These are phyloP conservation scores for Helleia helle DNA, from an alignment of 2,888 invertebrate genomes.

Conservation along the genomic window DNA sequence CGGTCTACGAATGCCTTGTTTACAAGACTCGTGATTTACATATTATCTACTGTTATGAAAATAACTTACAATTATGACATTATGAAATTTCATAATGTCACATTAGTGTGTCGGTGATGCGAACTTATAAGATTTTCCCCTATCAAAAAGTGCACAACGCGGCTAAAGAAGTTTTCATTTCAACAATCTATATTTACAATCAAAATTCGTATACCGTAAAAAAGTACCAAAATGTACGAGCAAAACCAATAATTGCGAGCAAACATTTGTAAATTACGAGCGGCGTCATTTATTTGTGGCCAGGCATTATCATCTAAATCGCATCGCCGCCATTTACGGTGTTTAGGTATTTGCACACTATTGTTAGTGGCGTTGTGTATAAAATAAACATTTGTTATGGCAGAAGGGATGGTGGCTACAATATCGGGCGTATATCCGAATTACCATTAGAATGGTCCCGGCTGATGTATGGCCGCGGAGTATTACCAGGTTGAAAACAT, in stretches of 20 bases:
- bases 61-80: too few relatives aligned
- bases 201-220: too few relatives aligned
- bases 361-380: conserved; percentile 74
- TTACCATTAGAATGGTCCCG: conserved; percentile 67
- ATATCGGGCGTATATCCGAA: conserved; percentile 59
- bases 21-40: too few relatives aligned
- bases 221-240: conserved; percentile 21
- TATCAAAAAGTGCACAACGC: too few relatives aligned
- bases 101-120: too few relatives aligned
- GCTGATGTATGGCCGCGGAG: conserved; percentile 59
- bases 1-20: too few relatives aligned
- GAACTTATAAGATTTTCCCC: too few relatives aligned
- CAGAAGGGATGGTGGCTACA: conserved; percentile 53
- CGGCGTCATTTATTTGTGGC: conserved; percentile 61
- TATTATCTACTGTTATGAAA: too few relatives aligned
- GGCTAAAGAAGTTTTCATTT: too few relatives aligned
- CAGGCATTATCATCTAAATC: conserved; percentile 71
- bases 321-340: conserved; percentile 64
- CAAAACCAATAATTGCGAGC: conserved; percentile 25
- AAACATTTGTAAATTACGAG: conserved; percentile 48
- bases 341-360: conserved; percentile 74
- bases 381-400: conserved; percentile 74
- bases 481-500: conserved; percentile 26
- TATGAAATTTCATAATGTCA: too few relatives aligned
- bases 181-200: too few relatives aligned